Evolutionary conservation across 2,113 vertebrate genomes (phyloP), one percentile per base, ranked within the genome.

Genomic region (Bettongia penicillata): DNA sequence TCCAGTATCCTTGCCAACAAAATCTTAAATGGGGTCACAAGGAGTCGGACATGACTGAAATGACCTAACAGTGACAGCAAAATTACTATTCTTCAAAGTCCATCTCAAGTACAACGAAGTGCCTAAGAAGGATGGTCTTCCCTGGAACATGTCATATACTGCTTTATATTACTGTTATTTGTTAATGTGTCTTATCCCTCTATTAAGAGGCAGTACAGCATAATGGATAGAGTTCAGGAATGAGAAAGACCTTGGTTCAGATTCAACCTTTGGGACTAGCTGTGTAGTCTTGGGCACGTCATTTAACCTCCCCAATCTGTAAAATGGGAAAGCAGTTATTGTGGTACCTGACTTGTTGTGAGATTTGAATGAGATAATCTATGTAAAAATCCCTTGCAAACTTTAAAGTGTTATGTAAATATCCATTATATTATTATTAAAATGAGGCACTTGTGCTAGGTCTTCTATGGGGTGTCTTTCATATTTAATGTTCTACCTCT

Each of bases 401-500:
- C 16, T 84, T 84, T 22, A 43, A 84, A 84, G 68, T 43, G 14
- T 43, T 84, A 84, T 43, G 10, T 23, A 43, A 84, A 84, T 84
- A 5, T 84, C 68, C 68, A 43, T 43, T 23, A 84, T 43, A 77
- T 77, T 77, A n/a, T n/a, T 77, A 77, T 68, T 77, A 77, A 77
- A 77, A 77, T n/a, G 37, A 77, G 31, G 19, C 4, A 77, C 37
- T 16, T 68, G 61, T 77, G 7, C 12, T n/a, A 77, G 37, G 61
- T 77, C 16, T 43, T 22, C 68, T 84, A 43, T 43, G 43, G 7
- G 6, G n/a, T 84, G 6, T 22, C n/a, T 43, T 43, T 84, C 68
- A 84, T 22, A 43, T 84, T 84, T 84, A 84, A 55, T 92, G 57
- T 95, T 52, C 49, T n/a, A 51, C 93, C 96, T 93, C 28, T 89